Conservation (phyloP, 92 coral and sea anemone genomes). For the Epizoanthus rinbou region DNA sequence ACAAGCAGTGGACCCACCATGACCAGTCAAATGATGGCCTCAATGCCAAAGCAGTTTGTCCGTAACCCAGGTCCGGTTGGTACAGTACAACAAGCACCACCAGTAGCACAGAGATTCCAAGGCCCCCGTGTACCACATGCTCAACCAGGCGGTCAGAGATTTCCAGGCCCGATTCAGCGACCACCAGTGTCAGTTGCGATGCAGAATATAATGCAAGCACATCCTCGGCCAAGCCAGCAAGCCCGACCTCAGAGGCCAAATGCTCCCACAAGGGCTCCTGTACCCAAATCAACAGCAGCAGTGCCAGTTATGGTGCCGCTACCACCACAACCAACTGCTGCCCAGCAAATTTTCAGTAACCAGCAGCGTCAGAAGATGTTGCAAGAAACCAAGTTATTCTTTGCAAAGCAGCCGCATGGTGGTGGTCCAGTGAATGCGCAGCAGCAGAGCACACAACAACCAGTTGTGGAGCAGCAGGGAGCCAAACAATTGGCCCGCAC, state of each 20-base stretch:
- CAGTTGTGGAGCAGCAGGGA: slow-evolving; percentile 18
- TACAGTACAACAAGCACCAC: slow-evolving; percentile 66
- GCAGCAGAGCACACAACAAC: slow-evolving; percentile 21
- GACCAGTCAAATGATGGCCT: slow-evolving; percentile 75
- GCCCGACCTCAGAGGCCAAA: slow-evolving; percentile 72
- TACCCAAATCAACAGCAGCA: slow-evolving; percentile 59
- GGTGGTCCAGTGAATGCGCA: slow-evolving; percentile 14
- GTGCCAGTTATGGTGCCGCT: slow-evolving; percentile 55
- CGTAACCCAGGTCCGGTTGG: slow-evolving; percentile 73
- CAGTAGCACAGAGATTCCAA: slow-evolving; percentile 41
- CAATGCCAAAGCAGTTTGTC: slow-evolving; percentile 75
- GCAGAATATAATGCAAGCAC: slow-evolving; percentile 74
- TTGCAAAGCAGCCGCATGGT: slow-evolving; percentile 62
- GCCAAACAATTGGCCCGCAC: background rate
- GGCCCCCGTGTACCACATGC: slow-evolving; percentile 45
- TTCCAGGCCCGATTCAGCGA: slow-evolving; percentile 97
- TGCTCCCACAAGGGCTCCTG: slow-evolving; percentile 56
- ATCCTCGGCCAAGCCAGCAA: slow-evolving; percentile 74
- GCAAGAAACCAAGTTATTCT: slow-evolving; percentile 80
- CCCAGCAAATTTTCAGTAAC: slow-evolving; percentile 68
- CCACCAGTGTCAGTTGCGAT: slow-evolving; percentile 64
- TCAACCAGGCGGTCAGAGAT: slow-evolving; percentile 70
- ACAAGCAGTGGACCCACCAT: slow-evolving; percentile 65
- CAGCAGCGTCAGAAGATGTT: slow-evolving; percentile 94
- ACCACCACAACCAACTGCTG: slow-evolving; percentile 50